phyloP scores from a whole-genome alignment of 2,888 invertebrate species.

The Nemotelus nigrinus region DNA sequence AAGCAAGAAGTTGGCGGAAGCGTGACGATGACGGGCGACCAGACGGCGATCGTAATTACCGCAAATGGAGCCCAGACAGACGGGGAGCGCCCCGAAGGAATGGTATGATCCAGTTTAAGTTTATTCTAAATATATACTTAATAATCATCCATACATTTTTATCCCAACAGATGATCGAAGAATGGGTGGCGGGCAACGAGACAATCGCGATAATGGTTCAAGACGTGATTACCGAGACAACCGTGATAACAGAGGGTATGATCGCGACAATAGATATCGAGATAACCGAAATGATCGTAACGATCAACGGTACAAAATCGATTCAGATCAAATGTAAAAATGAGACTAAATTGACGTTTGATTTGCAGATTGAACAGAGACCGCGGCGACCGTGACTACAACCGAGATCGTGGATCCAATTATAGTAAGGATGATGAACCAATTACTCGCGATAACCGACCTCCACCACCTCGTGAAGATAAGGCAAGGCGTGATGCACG shows the following conservation, averaged over 20 bases:
- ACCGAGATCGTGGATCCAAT: conserved; percentile 39
- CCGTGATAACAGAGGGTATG: conserved; percentile 55
- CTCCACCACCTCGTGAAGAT: conserved; percentile 53
- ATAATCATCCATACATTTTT: conserved; percentile 21
- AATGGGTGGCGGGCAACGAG: conserved; percentile 28
- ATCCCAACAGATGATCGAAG: conserved; percentile 47
- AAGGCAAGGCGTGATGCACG: conserved; percentile 63
- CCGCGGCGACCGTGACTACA: conserved; percentile 16
- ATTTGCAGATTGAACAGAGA: conserved; percentile 31
- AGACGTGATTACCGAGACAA: conserved; percentile 49
- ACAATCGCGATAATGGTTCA: conserved; percentile 33
- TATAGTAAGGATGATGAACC: conserved; percentile 14
- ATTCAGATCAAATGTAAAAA: not conserved
- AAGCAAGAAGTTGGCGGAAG: conserved; percentile 60
- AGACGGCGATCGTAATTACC: conserved; percentile 51
- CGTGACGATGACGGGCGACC: conserved; percentile 54
- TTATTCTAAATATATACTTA: conserved; percentile 13
- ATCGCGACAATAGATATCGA: conserved; percentile 54
- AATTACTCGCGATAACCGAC: not conserved
- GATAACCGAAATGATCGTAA: conserved; percentile 48
- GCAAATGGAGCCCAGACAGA: conserved; percentile 58
- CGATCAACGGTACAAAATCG: conserved; percentile 42
- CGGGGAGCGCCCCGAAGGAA: conserved; percentile 49
- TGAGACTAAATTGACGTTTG: not conserved
- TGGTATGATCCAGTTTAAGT: conserved; percentile 46